These are phyloP conservation scores for Achlya flavicornis DNA, from an alignment of 2,888 invertebrate genomes.

Conservation along the genomic window DNA sequence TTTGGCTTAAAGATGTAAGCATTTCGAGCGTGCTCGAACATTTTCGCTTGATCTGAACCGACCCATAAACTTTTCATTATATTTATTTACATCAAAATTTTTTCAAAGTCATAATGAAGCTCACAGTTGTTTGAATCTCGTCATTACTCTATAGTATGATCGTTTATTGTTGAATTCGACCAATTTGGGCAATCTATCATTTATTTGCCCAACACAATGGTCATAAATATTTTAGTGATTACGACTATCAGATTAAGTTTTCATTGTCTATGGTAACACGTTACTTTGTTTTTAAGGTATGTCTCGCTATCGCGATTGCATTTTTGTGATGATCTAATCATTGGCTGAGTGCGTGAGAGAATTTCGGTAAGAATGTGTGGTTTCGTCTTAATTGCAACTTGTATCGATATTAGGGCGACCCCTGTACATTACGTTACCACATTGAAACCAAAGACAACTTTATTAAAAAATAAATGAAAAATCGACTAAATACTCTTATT, in stretches of 20 bases:
- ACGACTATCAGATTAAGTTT: conserved; percentile 61
- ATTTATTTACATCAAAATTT: conserved; percentile 22
- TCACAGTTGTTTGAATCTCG: conserved; percentile 45
- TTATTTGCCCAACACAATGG: conserved; percentile 14
- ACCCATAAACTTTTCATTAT: conserved; percentile 11
- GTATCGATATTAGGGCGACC: conserved; percentile 55
- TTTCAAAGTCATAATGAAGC: conserved; percentile 26
- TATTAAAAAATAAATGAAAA: neutral
- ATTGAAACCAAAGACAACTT: conserved; percentile 16
- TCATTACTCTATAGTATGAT: conserved; percentile 35
- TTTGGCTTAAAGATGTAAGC: conserved; percentile 21
- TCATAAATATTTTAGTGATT: conserved; percentile 36
- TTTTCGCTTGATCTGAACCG: conserved; percentile 15
- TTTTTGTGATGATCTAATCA: conserved; percentile 58
- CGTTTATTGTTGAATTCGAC: conserved; percentile 28
- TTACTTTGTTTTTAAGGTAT: conserved; percentile 56
- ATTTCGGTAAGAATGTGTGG: conserved; percentile 27
- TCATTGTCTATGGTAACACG: conserved; percentile 60
- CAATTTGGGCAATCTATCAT: conserved; percentile 18
- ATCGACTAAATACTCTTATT: neutral
- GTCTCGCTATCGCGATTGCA: conserved; percentile 43
- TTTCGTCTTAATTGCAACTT: conserved; percentile 48
- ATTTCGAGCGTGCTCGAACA: conserved; percentile 1
- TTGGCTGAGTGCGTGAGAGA: conserved; percentile 37
- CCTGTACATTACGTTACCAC: conserved; percentile 13